phyloP scores from a whole-genome alignment of 2,888 invertebrate genomes.

The Steromphala cineraria region DNA sequence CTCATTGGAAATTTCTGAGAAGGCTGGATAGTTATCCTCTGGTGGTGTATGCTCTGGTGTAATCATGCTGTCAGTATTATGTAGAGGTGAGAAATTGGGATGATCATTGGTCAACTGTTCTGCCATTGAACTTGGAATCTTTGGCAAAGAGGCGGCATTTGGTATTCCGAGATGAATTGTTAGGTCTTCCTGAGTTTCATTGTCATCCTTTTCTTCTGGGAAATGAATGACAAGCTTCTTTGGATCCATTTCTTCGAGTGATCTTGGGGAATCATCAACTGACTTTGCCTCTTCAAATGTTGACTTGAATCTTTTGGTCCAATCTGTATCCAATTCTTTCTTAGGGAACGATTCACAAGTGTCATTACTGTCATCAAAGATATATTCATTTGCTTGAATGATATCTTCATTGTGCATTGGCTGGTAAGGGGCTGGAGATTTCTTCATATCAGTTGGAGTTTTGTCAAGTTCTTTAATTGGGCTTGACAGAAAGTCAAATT shows the following conservation, averaged over 20 bases:
- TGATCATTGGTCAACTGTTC: background rate
- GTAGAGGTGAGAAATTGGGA: background rate
- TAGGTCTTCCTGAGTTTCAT: constrained; percentile 6
- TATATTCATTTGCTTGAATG: background rate
- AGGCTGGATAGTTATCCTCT: background rate
- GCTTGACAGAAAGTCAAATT: background rate
- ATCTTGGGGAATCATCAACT: constrained; percentile 14
- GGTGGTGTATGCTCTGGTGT: background rate
- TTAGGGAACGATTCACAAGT: background rate
- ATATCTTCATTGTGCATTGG: background rate
- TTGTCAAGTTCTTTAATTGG: background rate
- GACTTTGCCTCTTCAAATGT: constrained; percentile 15
- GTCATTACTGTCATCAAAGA: background rate
- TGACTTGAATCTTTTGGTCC: constrained; percentile 5
- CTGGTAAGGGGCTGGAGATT: background rate
- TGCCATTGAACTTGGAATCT: constrained; percentile 14
- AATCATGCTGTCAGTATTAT: background rate
- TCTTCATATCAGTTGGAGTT: background rate
- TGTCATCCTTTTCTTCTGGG: constrained; percentile 20
- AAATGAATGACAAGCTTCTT: constrained; percentile 7
- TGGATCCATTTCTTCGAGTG: constrained; percentile 23
- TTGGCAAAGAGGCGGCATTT: constrained; percentile 11
- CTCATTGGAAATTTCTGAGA: constrained; percentile 16
- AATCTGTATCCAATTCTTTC: background rate
- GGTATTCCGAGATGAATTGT: constrained; percentile 17